Percentiles rank a stretch among this genome's conserved stretches.
These are phyloP conservation scores for Scleropages formosus DNA, from an alignment of 2,797 vertebrate genomes.

Conservation along the genomic window DNA sequence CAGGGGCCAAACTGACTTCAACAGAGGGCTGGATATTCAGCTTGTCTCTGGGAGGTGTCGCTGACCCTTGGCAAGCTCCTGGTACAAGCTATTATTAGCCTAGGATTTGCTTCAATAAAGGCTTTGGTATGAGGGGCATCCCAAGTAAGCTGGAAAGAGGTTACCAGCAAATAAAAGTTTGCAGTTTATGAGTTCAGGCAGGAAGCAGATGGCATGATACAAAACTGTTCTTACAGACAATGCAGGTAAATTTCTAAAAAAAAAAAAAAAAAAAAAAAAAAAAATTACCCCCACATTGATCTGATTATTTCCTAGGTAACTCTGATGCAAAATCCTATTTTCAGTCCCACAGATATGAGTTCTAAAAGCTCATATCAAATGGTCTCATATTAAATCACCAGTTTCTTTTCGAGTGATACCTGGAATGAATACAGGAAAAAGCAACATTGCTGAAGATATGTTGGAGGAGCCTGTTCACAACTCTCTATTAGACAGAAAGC, in stretches of 20 bases:
- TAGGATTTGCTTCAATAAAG: background rate
- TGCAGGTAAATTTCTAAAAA: background rate
- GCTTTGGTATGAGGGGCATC: background rate
- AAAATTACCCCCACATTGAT: background rate
- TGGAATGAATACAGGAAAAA: background rate
- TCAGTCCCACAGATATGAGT: background rate
- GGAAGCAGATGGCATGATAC: background rate
- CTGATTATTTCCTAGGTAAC: background rate
- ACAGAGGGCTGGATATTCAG: background rate
- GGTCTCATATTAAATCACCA: background rate
- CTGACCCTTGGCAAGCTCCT: background rate
- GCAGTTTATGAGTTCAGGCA: slow-evolving; percentile 2
- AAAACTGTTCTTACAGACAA: background rate
- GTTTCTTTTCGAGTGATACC: background rate
- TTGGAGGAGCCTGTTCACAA: background rate
- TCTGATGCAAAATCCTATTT: too few species aligned
- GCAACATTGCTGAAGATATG: background rate
- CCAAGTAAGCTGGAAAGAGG: slow-evolving; percentile 1
- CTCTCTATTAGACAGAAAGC: background rate
- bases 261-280: background rate
- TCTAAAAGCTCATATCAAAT: background rate
- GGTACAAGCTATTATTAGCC: slow-evolving; percentile 11
- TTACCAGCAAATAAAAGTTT: background rate
- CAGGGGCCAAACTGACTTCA: background rate
- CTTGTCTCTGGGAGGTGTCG: background rate